Conservation (phyloP, 2,797 vertebrate species). For the Todus mexicanus region DNA sequence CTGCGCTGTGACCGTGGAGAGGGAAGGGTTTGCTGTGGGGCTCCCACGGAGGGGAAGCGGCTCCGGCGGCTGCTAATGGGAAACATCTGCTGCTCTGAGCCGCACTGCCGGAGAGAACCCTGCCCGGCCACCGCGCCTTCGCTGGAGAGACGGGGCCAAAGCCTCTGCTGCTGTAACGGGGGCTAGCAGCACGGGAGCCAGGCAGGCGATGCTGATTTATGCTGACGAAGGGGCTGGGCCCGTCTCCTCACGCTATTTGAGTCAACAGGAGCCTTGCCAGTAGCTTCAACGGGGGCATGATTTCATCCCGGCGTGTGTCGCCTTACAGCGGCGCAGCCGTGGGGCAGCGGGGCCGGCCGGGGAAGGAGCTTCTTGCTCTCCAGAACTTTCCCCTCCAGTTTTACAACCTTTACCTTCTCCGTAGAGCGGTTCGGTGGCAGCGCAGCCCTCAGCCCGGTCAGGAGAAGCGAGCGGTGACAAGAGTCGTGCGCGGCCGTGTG, state of each 20-base stretch:
- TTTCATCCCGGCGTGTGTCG: neutral
- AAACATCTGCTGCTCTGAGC: neutral
- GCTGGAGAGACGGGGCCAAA: neutral
- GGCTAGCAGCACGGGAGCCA: neutral
- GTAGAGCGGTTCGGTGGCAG: fast-evolving
- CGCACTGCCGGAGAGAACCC: neutral
- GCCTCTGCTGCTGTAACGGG: fast-evolving
- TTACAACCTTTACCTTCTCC: no score
- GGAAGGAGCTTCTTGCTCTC: neutral
- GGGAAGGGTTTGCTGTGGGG: neutral
- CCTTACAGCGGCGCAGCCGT: neutral
- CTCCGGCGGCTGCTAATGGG: fast-evolving
- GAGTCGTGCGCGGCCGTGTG: fast-evolving
- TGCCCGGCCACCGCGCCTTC: fast-evolving
- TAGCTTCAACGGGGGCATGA: neutral
- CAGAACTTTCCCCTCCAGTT: neutral
- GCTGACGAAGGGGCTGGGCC: neutral
- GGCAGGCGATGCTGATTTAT: neutral
- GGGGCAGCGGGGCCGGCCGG: neutral
- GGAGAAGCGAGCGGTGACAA: neutral
- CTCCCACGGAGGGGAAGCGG: neutral
- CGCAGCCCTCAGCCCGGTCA: fast-evolving
- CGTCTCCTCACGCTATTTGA: neutral
- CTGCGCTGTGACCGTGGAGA: fast-evolving
- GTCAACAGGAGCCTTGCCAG: neutral